Evolutionary conservation across 1,140 invertebrate species (phyloP).

Genomic region (Papilio polyxenes): DNA sequence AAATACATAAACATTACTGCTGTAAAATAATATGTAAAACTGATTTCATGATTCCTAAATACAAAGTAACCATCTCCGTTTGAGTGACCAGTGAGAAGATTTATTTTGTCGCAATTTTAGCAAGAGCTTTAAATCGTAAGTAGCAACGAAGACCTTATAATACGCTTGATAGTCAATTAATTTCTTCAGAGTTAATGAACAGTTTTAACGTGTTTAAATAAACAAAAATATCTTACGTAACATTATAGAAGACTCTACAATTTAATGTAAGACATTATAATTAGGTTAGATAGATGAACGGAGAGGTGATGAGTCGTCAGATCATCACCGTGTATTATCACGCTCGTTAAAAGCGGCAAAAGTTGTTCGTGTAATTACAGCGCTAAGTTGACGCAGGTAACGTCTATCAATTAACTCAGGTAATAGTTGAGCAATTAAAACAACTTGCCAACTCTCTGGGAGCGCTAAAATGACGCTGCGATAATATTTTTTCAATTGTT

Average conservation of each 20-base stretch:
- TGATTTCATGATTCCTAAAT: too few relatives aligned
- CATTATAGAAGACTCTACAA: background rate
- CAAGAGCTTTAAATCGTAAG: too few relatives aligned
- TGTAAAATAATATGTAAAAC: background rate
- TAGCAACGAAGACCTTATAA: too few relatives aligned
- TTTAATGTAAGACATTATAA: background rate
- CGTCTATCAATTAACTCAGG: constrained; percentile 48
- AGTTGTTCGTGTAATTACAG: constrained; percentile 35
- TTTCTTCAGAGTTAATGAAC: too few relatives aligned
- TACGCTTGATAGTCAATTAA: too few relatives aligned
- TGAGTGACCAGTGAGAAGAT: too few relatives aligned
- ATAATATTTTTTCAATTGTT: background rate
- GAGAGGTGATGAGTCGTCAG: background rate
- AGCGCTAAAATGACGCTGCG: constrained; percentile 35
- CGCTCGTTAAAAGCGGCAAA: background rate
- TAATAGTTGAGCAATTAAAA: constrained; percentile 50
- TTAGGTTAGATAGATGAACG: background rate
- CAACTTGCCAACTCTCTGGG: constrained; percentile 38
- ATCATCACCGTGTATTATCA: constrained; percentile 9
- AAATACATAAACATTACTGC: background rate
- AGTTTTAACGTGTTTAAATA: too few relatives aligned
- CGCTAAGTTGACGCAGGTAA: constrained; percentile 33
- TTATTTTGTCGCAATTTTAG: too few relatives aligned
- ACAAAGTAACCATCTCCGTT: too few relatives aligned
- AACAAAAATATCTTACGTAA: background rate